Evolutionary conservation across 2,797 vertebrate species (phyloP).

Genomic region (Sciurus vulgaris): DNA sequence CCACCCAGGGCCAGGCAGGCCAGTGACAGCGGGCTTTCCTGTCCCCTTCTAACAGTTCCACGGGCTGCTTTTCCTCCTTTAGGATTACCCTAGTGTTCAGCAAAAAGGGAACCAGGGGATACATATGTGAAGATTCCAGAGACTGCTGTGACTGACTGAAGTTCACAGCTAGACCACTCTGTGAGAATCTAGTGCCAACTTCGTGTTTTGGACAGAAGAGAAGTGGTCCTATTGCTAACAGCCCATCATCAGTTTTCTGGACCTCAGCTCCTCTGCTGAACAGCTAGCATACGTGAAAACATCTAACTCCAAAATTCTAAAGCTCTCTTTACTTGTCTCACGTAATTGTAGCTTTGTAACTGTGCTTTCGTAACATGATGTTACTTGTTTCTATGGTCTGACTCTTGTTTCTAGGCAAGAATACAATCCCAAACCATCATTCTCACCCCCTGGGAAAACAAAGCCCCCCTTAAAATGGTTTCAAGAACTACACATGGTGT

Average conservation of each 20-base stretch:
- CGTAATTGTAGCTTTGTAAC: not conserved
- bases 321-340: not conserved
- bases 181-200: not conserved
- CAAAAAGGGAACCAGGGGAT: not conserved
- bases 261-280: not conserved
- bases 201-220: not conserved
- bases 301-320: not conserved
- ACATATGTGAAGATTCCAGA: not conserved
- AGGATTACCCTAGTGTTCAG: not conserved
- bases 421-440: not conserved
- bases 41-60: not conserved
- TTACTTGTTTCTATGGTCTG: not conserved
- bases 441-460: not conserved
- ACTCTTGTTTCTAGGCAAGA: not conserved
- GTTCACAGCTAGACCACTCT: not conserved
- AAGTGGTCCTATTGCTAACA: no score
- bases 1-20: not conserved
- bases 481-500: not conserved
- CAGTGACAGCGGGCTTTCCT: not conserved
- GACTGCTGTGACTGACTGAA: no score
- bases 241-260: not conserved
- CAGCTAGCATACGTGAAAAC: no score
- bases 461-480: not conserved
- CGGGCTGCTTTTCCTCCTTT: not conserved
- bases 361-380: not conserved